Evolutionary conservation across 2,888 invertebrate genomes (phyloP), one percentile per base, ranked within the genome.

Genomic region (Eremobia ochroleuca): DNA sequence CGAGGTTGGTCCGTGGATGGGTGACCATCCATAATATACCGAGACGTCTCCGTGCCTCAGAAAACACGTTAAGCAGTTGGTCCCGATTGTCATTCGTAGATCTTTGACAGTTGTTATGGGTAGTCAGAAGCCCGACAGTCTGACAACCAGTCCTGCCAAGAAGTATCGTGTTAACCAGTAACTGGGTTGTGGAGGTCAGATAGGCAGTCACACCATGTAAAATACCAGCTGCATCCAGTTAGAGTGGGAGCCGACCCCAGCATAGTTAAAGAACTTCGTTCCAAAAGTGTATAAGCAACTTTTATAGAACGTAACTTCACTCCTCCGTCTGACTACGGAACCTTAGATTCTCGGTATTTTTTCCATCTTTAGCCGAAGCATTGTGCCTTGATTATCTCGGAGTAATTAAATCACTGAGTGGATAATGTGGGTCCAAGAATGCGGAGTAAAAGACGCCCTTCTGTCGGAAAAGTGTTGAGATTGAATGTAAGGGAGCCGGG

Each of bases 341-440:
- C 85, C 81, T 64, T 11, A 43, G 46, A 25, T 49, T 58, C 52
- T 11, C n/a, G 13, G 69, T 82, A 62, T 70, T 81, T 79, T 81
- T 82, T 73, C 58, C 76, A 58, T 73, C 82, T 76, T 74, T 55
- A 68, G 74, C 52, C 67, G 52, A 79, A 71, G 79, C 69, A 80
- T 85, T 86, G 75, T 83, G 77, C 76, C 85, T 82, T 88, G 81
- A 88, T 88, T 88, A 86, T 87, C 79, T 83, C 83, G 77, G 79
- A 78, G 88, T 86, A 88, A 88, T 87, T 87, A 88, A 86, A 86
- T 85, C 85, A 81, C 81, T 77, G 81, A 86, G 88, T 83, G 83
- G 87, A 76, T 86, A 88, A 88, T 85, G 78, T 83, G 75, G 79
- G 78, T 70, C 73, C 75, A 80, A 55, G 81, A 79, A 87, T 82